These are phyloP conservation scores for Decapterus maruadsi DNA, from an alignment of 2,797 vertebrate genomes.

Conservation along the genomic window DNA sequence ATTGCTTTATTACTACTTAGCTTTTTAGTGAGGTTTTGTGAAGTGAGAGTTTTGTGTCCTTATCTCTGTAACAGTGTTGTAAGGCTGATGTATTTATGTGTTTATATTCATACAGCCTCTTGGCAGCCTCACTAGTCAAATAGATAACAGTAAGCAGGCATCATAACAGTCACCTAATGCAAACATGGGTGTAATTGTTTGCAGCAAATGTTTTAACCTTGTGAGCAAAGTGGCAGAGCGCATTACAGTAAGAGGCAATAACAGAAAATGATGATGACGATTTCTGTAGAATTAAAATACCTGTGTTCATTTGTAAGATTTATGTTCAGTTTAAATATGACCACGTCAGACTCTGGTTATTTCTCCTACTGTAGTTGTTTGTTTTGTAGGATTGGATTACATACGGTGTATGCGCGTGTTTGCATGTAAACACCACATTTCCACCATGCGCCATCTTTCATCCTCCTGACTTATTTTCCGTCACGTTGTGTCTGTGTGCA, in stretches of 20 bases:
- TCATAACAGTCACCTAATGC: constrained; percentile 19
- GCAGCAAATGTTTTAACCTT: constrained; percentile 7
- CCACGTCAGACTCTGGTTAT: not conserved
- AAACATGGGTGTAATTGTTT: constrained; percentile 10
- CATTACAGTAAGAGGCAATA: not conserved
- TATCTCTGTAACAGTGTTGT: constrained; percentile 1
- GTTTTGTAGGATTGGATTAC: not conserved
- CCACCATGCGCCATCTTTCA: not conserved
- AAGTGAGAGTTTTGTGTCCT: not conserved
- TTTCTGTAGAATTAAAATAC: not conserved
- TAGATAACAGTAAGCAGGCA: constrained; percentile 24
- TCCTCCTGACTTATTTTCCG: not conserved
- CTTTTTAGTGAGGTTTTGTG: not conserved
- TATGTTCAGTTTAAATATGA: not conserved
- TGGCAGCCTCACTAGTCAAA: constrained; percentile 12
- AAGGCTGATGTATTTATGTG: constrained; percentile 12
- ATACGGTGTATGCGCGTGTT: not conserved
- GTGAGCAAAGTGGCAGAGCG: not conserved
- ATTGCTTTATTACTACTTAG: not conserved
- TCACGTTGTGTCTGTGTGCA: constrained; percentile 63
- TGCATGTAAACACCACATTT: not conserved
- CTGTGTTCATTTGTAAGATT: not conserved
- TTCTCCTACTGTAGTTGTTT: not conserved
- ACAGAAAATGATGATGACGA: not conserved
- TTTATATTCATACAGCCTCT: constrained; percentile 14